Base-by-base conservation (phyloP, 2,888 invertebrate species). In the Nysson spinosus region DNA sequence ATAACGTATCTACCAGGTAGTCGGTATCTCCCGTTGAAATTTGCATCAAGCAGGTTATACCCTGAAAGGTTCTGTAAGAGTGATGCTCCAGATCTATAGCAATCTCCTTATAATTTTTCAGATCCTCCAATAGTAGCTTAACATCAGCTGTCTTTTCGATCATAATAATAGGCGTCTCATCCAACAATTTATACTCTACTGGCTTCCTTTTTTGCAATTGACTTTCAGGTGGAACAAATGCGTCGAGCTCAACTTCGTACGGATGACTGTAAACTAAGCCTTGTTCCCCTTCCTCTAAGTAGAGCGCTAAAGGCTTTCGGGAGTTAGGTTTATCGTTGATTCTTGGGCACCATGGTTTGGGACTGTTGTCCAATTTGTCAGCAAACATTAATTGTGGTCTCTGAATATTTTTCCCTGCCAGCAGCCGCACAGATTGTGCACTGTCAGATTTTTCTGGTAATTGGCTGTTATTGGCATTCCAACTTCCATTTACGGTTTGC, bases 21-120 rank as follows among this genome's bases (percentile, higher is more conserved):
- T 99, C 99, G 1, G 89, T 88, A 11, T 90, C 89, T 44, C 90
- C 84, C 0, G 98, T 95, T 0, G 98, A 96, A 76, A 99, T 94
- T 89, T 99, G 99, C 87, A 99, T 93, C 1, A 99, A 89, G 85
- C 99, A 99, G 0, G 98, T 97, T 51, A 99, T 92, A 0, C 99
- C 99, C 89, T 95, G 94, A 85, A 95, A 99, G 0, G 94, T 93
- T 58, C 98, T 90, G 83, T 96, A 97, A 0, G 94, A 93, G 87
- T 99, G 98, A 87, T 98, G 97, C 89, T 95, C 95, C 44, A 99
- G 89, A 89, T 99, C 99, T 0, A 99, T 91, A 0, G 97, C 96
- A 49, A 99, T 90, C 83, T 94, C 94, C 1, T 88, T 87, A n/a
- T 92, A 91, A 0, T 87, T 87, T 34, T 89, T 88, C 60, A 99